Conservation (phyloP, 2,113 vertebrate species). For the Salminus brasiliensis region DNA sequence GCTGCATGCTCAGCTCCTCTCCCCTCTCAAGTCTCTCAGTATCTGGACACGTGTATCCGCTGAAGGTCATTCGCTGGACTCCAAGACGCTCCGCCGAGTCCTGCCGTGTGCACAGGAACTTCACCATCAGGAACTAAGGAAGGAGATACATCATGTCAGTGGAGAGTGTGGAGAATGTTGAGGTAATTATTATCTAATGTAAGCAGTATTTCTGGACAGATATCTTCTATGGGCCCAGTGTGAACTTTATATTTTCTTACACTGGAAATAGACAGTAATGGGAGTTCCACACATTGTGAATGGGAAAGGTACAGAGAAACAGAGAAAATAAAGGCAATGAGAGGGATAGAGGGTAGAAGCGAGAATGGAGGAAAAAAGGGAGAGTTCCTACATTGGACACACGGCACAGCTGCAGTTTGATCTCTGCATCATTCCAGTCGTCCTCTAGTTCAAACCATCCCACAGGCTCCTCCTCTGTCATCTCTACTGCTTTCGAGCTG, state of each 20-base stretch:
- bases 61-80: constrained; percentile 86
- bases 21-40: constrained; percentile 72
- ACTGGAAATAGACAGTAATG: too few species aligned
- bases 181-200: too few species aligned
- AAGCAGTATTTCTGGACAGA: too few species aligned
- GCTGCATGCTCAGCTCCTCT: constrained; percentile 71
- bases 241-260: too few species aligned
- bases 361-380: neutral
- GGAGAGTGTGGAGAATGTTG: too few species aligned
- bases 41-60: constrained; percentile 84
- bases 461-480: constrained; percentile 87
- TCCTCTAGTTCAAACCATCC: constrained; percentile 98
- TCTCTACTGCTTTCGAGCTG: constrained; percentile 59
- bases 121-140: constrained; percentile 94
- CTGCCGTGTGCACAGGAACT: constrained; percentile 92
- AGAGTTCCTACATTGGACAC: constrained; percentile 81
- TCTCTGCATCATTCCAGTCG: constrained; percentile 94
- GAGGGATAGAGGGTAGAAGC: neutral
- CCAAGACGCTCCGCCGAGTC: constrained; percentile 91
- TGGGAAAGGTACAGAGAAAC: neutral
- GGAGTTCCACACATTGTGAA: too few species aligned
- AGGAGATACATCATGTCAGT: neutral
- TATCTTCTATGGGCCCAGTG: too few species aligned
- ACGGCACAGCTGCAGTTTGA: constrained; percentile 90
- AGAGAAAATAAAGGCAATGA: neutral